These are phyloP conservation scores for Darevskia nairensis DNA, from an alignment of 2,797 vertebrate species.

Conservation along the genomic window DNA sequence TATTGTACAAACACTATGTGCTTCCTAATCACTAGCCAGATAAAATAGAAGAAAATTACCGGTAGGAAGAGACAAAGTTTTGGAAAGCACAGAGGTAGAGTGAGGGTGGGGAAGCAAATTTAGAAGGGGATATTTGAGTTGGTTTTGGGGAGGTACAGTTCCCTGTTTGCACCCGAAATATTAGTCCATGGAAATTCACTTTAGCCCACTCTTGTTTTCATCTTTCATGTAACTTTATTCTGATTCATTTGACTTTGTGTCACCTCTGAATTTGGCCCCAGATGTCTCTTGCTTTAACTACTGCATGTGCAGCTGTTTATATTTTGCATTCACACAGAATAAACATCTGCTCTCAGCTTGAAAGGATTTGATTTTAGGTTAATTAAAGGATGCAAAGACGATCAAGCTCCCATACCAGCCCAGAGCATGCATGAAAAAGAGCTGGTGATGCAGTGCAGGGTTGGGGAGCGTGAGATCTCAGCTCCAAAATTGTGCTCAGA, in stretches of 20 bases:
- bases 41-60: not conserved
- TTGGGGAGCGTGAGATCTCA: not conserved
- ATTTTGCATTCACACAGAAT: not conserved
- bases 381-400: constrained; percentile 13
- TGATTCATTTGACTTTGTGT: constrained; percentile 5
- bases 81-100: too few species aligned
- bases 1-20: too few species aligned
- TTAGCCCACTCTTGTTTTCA: not conserved
- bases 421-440: not conserved
- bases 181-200: not conserved
- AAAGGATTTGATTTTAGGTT: constrained; percentile 30
- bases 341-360: constrained; percentile 15
- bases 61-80: too few species aligned
- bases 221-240: not conserved
- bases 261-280: not conserved
- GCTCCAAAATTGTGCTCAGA: not conserved
- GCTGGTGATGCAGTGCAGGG: too few species aligned
- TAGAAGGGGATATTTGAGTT: not conserved
- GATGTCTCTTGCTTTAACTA: not conserved
- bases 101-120: not conserved
- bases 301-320: not conserved
- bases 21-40: not conserved
- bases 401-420: not conserved
- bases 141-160: too few species aligned
- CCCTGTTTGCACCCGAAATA: not conserved